phyloP scores from a whole-genome alignment of 2,888 invertebrate species.

The Caradrina clavipalpis region DNA sequence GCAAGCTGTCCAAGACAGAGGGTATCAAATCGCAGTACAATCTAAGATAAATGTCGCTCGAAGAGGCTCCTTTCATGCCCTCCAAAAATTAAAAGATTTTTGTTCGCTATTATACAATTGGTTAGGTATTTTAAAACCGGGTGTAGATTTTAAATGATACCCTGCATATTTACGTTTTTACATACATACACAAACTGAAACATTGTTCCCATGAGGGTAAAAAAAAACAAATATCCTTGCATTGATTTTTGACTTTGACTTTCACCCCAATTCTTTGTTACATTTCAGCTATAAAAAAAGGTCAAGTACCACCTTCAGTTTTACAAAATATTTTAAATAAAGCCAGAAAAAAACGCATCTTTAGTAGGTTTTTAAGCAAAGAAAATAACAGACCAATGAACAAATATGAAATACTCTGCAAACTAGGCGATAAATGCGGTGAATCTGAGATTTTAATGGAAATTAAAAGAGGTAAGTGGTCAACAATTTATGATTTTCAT shows the following conservation, averaged over 20 bases:
- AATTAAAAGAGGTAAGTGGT: slow-evolving; percentile 30
- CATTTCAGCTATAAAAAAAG: slow-evolving; percentile 39
- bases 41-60: no score
- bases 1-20: no score
- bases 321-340: slow-evolving; percentile 37
- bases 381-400: neutral
- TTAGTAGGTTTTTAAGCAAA: neutral
- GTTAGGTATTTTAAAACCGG: no score
- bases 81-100: no score
- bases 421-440: slow-evolving; percentile 29
- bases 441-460: slow-evolving; percentile 26
- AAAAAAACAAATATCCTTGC: no score
- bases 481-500: neutral
- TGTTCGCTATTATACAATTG: no score
- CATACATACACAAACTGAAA: no score
- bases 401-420: slow-evolving; percentile 31
- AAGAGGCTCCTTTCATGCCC: no score
- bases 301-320: slow-evolving; percentile 28
- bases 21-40: no score
- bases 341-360: neutral
- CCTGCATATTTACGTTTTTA: no score
- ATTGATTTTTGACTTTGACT: neutral
- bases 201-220: no score
- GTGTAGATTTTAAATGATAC: no score
- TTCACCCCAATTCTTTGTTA: neutral